These are phyloP conservation scores for Nesoenas mayeri DNA, from an alignment of 2,113 vertebrate species.

Conservation along the genomic window DNA sequence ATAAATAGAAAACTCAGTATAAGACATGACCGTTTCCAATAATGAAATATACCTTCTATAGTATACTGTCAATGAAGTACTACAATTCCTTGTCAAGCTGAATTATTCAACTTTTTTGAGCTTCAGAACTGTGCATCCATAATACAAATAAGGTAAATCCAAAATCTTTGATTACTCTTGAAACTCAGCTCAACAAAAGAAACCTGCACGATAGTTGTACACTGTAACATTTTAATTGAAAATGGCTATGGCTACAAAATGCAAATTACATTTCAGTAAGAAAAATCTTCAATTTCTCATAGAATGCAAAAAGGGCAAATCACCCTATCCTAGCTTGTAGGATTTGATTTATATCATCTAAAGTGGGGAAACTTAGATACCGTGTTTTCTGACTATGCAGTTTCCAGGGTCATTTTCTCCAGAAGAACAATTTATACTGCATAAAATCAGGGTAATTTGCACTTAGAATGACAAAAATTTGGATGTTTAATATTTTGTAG, in stretches of 20 bases:
- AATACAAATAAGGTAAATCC: not conserved
- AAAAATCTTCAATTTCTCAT: not conserved
- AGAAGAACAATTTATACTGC: not conserved
- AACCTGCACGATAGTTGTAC: rapidly evolving
- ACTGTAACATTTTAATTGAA: not conserved
- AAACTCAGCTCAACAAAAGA: not conserved
- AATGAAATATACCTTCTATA: not conserved
- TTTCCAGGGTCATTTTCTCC: not conserved
- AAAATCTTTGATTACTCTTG: not conserved
- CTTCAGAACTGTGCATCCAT: not conserved
- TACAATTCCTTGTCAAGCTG: not conserved
- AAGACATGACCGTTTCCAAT: not conserved
- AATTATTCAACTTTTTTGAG: not conserved
- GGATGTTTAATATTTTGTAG: not conserved
- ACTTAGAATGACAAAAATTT: not conserved
- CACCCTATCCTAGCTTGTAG: rapidly evolving
- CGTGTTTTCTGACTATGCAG: not conserved
- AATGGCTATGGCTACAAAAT: not conserved
- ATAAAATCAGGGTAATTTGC: not conserved
- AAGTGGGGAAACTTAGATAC: not conserved
- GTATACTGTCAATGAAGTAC: not conserved
- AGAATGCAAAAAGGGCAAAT: not conserved
- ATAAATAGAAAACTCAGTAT: not conserved
- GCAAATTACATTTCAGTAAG: not conserved
- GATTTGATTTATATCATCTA: not conserved